phyloP scores from a whole-genome alignment of 1,140 invertebrate species.

The Pinna nobilis region DNA sequence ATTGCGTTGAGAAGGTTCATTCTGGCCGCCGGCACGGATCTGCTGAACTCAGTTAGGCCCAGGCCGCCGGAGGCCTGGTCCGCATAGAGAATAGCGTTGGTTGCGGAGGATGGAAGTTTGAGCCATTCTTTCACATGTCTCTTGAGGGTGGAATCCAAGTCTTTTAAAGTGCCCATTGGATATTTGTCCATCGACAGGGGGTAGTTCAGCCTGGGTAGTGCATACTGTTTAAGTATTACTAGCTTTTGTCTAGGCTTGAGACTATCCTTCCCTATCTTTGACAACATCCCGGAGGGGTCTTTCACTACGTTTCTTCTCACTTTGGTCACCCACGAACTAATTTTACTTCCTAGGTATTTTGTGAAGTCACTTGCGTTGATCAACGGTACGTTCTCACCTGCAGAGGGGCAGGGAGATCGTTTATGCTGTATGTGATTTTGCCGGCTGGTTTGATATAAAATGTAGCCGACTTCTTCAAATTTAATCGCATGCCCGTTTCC shows the following conservation, averaged over 20 bases:
- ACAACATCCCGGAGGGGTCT: no score
- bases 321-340: constrained; percentile 24
- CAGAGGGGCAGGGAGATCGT: neutral
- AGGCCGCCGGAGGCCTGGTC: neutral
- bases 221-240: no score
- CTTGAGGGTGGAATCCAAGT: no score
- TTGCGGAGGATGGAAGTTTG: constrained; percentile 17
- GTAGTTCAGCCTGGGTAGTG: no score
- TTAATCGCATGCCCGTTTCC: constrained; percentile 39
- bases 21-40: constrained; percentile 7
- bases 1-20: constrained; percentile 12
- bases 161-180: no score
- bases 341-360: constrained; percentile 34
- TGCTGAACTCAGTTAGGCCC: constrained; percentile 19
- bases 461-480: constrained; percentile 38
- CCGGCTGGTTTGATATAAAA: constrained; percentile 26
- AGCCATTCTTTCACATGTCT: no score
- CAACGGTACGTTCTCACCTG: constrained; percentile 8
- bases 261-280: no score
- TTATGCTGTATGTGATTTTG: constrained; percentile 19
- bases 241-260: no score
- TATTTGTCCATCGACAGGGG: no score
- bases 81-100: constrained; percentile 4
- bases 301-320: neutral
- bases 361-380: neutral